Base-by-base conservation (phyloP, 2,888 invertebrate genomes). In the Nymphalis c-album region DNA sequence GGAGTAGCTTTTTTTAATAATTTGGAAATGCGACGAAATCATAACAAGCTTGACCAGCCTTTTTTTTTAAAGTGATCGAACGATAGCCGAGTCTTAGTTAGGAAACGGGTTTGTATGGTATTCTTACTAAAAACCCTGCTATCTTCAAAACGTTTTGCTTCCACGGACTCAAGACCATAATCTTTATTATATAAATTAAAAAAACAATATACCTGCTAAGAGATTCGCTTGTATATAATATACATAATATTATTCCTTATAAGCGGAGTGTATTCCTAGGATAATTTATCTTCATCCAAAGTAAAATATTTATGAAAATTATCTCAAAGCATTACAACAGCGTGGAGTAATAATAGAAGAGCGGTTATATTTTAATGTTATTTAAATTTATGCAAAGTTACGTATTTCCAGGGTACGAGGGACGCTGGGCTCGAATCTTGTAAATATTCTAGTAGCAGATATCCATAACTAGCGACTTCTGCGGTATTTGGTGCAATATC, bases 341-440 rank as follows among this genome's bases (percentile, higher is more conserved):
- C 35, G 53, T 31, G 20, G 47, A 60, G 20, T 55, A 47, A 65
- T 65, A 65, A 60, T 60, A 60, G 60, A 20, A 46, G 7, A 55
- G 60, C 60, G 60, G 65, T 65, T 31, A 47, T 47, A 51, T 60
- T 60, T 60, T 65, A 60, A 65, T 60, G 47, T 31, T 65, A 65
- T 65, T 65, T 60, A 65, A 65, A 65, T 65, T 60, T 65, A 65
- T 65, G 35, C 65, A 60, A 55, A 53, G 60, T 35, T 47, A 60
- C 60, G 35, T 65, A 65, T 60, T 65, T 65, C 65, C 53, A 51
- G 50, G 51, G 7, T 26, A 17, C 35, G 31, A n/a, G 31, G 55
- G 26, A 17, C 58, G 58, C 20, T 45, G 60, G 17, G 20, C 46
- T 53, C 46, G 46, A n/a, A 65, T 31, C 26, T 26, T 51, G 51